A percentile compares a stretch with the other conserved stretches of the same genome.
These are phyloP conservation scores for Automeris io DNA, from an alignment of 2,888 invertebrate species.

Conservation along the genomic window DNA sequence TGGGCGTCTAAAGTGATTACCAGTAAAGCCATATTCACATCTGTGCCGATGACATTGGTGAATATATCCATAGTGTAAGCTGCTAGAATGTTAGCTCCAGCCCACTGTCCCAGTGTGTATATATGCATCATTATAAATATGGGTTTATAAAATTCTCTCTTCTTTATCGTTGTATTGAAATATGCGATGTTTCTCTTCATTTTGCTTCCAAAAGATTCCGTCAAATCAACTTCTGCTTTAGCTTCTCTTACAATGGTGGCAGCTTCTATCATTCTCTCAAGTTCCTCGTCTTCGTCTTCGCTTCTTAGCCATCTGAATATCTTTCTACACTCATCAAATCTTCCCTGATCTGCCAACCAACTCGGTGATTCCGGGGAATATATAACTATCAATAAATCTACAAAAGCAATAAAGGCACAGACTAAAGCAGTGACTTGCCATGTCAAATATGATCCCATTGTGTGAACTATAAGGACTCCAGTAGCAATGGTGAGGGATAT, in stretches of 20 bases:
- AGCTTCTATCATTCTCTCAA: slow-evolving; percentile 21
- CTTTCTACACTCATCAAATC: slow-evolving; percentile 63
- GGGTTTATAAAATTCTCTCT: slow-evolving; percentile 47
- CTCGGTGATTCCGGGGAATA: slow-evolving; percentile 78
- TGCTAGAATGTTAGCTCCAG: slow-evolving; percentile 40
- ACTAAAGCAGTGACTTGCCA: slow-evolving; percentile 73
- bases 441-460: slow-evolving; percentile 72
- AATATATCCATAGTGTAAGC: slow-evolving; percentile 40
- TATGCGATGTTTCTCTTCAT: slow-evolving; percentile 20
- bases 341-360: slow-evolving; percentile 77
- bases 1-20: slow-evolving; percentile 38
- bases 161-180: slow-evolving; percentile 25
- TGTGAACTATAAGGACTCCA: slow-evolving; percentile 76
- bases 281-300: slow-evolving; percentile 42
- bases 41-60: slow-evolving; percentile 31
- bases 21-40: slow-evolving; percentile 29
- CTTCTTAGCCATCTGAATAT: slow-evolving; percentile 76
- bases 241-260: slow-evolving; percentile 26
- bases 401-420: slow-evolving; percentile 51
- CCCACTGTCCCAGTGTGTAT: slow-evolving; percentile 40
- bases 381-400: slow-evolving; percentile 48
- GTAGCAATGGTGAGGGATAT: slow-evolving; percentile 73
- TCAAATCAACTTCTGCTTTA: slow-evolving; percentile 17
- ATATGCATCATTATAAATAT: slow-evolving; percentile 47
- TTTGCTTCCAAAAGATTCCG: slow-evolving; percentile 17